These are phyloP conservation scores for Dusona sp. DNA, from an alignment of 2,888 invertebrate genomes.

Conservation along the genomic window DNA sequence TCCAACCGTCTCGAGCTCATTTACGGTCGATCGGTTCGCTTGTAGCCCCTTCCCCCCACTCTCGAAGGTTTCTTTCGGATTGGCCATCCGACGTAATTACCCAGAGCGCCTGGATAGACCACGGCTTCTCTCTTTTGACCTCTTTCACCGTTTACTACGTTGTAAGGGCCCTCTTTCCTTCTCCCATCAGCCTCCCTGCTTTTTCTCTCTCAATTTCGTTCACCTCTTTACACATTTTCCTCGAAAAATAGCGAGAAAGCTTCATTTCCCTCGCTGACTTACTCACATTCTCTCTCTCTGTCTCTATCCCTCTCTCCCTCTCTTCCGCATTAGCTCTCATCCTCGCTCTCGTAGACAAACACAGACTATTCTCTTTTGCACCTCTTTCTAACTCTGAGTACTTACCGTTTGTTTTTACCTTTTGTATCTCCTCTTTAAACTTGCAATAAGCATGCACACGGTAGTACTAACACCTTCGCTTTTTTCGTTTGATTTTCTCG, in stretches of 20 bases:
- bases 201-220: slow-evolving; percentile 48
- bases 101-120: slow-evolving; percentile 61
- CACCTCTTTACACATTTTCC: slow-evolving; percentile 48
- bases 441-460: slow-evolving; percentile 44
- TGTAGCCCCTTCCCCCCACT: slow-evolving; percentile 33
- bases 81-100: slow-evolving; percentile 65
- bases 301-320: background rate
- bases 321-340: background rate
- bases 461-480: slow-evolving; percentile 41
- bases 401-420: slow-evolving; percentile 45
- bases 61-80: slow-evolving; percentile 53
- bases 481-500: slow-evolving; percentile 28
- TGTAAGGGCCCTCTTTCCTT: slow-evolving; percentile 23
- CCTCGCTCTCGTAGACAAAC: background rate
- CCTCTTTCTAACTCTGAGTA: slow-evolving; percentile 14
- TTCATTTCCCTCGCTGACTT: background rate
- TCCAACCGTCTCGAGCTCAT: slow-evolving; percentile 58
- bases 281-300: background rate
- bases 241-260: slow-evolving; percentile 49
- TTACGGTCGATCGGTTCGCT: slow-evolving; percentile 68
- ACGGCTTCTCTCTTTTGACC: slow-evolving; percentile 49
- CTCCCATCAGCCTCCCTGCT: slow-evolving; percentile 32
- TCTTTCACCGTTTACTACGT: slow-evolving; percentile 52
- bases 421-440: slow-evolving; percentile 23
- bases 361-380: background rate